Base-by-base conservation (phyloP, 2,797 vertebrate species). In the Enteromius viviparus region DNA sequence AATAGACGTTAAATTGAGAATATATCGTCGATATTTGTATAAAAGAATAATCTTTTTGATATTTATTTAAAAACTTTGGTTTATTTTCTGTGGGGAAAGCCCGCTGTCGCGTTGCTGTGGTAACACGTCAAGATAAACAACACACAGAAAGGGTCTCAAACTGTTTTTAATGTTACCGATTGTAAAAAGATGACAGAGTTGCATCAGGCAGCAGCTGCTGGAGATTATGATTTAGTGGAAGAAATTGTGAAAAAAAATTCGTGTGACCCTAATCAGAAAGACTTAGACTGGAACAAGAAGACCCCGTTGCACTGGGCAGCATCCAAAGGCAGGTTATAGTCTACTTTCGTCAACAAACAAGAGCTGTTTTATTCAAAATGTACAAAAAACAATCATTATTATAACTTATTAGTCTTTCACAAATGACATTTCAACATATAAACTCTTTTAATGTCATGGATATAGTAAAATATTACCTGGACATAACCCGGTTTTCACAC, bases 301-400 rank as follows among this genome's bases (percentile, higher is more conserved):
- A 98, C 97, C 0, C 94, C 97, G 0, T 94, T 98, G 14, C 97
- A 98, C 91, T 98, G 97, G 97, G 97, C 97, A 3, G 96, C 97
- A 14, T 95, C 93, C 4, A 95, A 89, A 94, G 97, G 97, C 97
- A 87, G 15, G 69, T 81, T 62, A 12, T 7, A 42, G 68, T n/a
- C 29, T 64, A 15, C n/a, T 45, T 11, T 49, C 15, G 5, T 45
- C 14, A 11, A 17, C 45, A 49, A 49, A 26, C 14, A 49, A 19
- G 4, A 49, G 69, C 10, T 29, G 23, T 47, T 71, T 9, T 47
- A 17, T 23, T 15, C 3, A 10, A 49, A 49, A 29, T 29, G 15
- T 51, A 19, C 23, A 19, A 9, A 11, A 17, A 29, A 0, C 0
- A 9, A 17, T 47, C 6, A 26, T 70, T 70, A 47, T 26, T 17